These are phyloP conservation scores for Parazoanthus darwini DNA, from an alignment of 92 coral and sea anemone genomes.

Conservation along the genomic window DNA sequence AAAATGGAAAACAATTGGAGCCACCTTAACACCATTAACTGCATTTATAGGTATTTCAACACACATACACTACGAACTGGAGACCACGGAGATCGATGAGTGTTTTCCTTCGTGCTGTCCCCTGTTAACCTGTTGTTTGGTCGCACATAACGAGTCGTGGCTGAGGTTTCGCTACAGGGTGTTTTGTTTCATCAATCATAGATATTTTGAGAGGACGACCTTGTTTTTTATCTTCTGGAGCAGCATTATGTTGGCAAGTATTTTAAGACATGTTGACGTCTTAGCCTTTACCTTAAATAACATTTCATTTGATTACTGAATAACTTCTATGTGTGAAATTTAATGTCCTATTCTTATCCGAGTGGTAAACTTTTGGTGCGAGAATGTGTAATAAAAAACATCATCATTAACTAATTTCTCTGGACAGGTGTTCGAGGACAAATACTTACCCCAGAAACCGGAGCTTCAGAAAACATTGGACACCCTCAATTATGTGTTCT, in stretches of 20 bases:
- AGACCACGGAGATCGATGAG: slow-evolving; percentile 20
- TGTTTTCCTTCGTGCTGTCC: slow-evolving; percentile 31
- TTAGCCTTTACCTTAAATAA: too few species aligned
- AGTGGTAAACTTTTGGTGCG: too few species aligned
- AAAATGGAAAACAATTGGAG: too few species aligned
- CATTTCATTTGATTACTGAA: too few species aligned
- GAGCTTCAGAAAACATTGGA: slow-evolving; percentile 25
- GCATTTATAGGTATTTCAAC: not conserved
- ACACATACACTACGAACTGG: not conserved
- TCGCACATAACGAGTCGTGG: not conserved
- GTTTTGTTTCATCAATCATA: slow-evolving; percentile 20
- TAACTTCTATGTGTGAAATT: too few species aligned
- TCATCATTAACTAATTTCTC: not conserved
- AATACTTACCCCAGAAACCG: slow-evolving; percentile 35
- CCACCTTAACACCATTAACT: not conserved
- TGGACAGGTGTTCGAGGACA: slow-evolving; percentile 38
- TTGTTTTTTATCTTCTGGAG: slow-evolving; percentile 35
- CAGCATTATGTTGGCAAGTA: slow-evolving; percentile 33
- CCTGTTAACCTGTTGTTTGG: not conserved
- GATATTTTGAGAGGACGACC: slow-evolving; percentile 21
- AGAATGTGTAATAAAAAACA: too few species aligned
- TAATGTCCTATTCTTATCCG: too few species aligned
- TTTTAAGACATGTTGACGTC: not conserved
- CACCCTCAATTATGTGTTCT: slow-evolving; percentile 23
- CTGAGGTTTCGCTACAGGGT: slow-evolving; percentile 28